Evolutionary conservation across 2,113 vertebrate species (phyloP), one percentile per base, ranked within the genome.

Genomic region (Nothocercus julius): DNA sequence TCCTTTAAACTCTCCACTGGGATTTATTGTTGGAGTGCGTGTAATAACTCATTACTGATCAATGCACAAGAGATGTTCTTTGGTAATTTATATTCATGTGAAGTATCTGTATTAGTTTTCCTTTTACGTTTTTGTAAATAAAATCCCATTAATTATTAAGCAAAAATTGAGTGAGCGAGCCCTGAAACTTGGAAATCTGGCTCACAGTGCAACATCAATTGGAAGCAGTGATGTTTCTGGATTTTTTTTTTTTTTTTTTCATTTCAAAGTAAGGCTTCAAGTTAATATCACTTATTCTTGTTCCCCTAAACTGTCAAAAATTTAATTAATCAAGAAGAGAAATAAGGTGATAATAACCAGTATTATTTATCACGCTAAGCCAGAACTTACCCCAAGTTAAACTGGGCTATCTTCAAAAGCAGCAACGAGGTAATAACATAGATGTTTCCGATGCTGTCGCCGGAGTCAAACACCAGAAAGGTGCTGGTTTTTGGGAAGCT

Each of bases 1-100:
- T 86, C 87, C 83, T 49, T 89, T 95, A 87, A 95, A 90, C 79
- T 88, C 86, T 78, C 95, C 69, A 49, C 58, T 69, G 92, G 85
- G 87, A 95, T 92, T 96, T 95, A 80, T 91, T 85, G 80, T 87
- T 91, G 92, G 76, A 88, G 28, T 93, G 66, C 42, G 77, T 92
- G 83, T 91, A 95, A 95, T 95, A 87, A 44, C 69, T 95, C 76
- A 97, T 97, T 92, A 95, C 82, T 72, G 90, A 95, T 96, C 87
- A 94, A 40, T 93, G 87, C 95, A 84, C 5, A 0, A 91, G 87
- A 92, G 87, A 86, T 90, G 11, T 68, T 92, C 58, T 85, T 15
- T 44, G 95, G 38, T 87, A 88, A 90, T 95, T 85, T 93, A 32
- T 88, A 91, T 95, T 95, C 95, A 53, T 56, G 47, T 62, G 22